A percentile compares a stretch with the other conserved stretches of the same genome.
These are phyloP conservation scores for Catalaphyllia jardinei DNA, from an alignment of 64 coral and sea anemone genomes.

Conservation along the genomic window DNA sequence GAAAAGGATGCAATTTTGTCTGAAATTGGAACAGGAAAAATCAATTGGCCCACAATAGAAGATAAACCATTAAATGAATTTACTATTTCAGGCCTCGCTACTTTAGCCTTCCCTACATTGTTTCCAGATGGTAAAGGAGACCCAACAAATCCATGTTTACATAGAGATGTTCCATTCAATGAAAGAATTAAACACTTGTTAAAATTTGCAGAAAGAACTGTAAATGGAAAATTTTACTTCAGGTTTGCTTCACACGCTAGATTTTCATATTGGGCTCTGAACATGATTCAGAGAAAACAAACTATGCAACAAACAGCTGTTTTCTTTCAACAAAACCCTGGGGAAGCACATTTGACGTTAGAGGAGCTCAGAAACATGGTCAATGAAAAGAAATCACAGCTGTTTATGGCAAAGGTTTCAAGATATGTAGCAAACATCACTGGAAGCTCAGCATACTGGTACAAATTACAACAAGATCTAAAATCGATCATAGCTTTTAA, in stretches of 20 bases:
- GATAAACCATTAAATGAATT: constrained; percentile 45
- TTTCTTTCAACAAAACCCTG: constrained; percentile 39
- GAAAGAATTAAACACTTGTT: no score
- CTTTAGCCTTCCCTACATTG: constrained; percentile 34
- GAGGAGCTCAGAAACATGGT: not conserved
- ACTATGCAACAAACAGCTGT: not conserved
- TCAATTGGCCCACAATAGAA: not conserved
- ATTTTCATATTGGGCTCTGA: not conserved
- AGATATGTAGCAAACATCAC: constrained; percentile 37
- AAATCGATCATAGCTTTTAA: constrained; percentile 14
- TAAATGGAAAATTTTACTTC: constrained; percentile 24
- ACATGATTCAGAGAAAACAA: constrained; percentile 14
- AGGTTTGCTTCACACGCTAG: constrained; percentile 44
- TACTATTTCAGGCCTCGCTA: constrained; percentile 1
- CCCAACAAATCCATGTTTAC: constrained; percentile 8
- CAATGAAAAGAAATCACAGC: not conserved
- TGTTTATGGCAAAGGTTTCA: not conserved
- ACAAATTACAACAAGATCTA: constrained; percentile 18
- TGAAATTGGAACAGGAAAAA: constrained; percentile 23
- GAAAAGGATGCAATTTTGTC: no score
- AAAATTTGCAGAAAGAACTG: no score
- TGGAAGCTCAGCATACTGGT: constrained; percentile 32
- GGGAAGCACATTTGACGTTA: not conserved
- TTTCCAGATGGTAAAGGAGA: constrained; percentile 18
- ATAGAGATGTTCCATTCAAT: no score